These are phyloP conservation scores for Empis stercorea DNA, from an alignment of 2,888 invertebrate genomes.

Conservation along the genomic window DNA sequence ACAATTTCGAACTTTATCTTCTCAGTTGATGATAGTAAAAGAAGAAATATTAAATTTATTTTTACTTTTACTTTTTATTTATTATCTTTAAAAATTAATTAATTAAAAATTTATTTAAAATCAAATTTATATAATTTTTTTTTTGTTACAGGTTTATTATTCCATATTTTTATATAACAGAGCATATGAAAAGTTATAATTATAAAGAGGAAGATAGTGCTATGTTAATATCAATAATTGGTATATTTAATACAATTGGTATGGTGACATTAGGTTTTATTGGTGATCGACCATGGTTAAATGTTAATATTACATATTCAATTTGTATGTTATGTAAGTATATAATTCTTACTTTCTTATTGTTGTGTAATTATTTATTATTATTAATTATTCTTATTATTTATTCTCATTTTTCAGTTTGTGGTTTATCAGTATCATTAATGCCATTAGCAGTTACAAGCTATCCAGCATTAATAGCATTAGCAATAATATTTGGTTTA, in stretches of 20 bases:
- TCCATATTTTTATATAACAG: conserved; percentile 86
- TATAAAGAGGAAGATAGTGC: conserved; percentile 64
- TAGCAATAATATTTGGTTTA: conserved; percentile 64
- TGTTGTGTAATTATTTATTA: too few relatives aligned
- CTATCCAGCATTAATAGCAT: conserved; percentile 23
- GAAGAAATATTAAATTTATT: too few relatives aligned
- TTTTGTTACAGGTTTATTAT: conserved; percentile 75
- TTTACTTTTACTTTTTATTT: too few relatives aligned
- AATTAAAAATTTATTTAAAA: not conserved
- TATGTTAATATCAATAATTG: conserved; percentile 71
- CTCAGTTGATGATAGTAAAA: too few relatives aligned
- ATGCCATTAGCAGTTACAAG: conserved; percentile 29
- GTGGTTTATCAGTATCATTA: conserved; percentile 31
- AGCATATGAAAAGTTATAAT: conserved; percentile 60
- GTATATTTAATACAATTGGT: conserved; percentile 80
- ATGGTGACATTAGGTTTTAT: conserved; percentile 80
- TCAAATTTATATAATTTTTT: not conserved
- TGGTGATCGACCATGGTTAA: conserved; percentile 74
- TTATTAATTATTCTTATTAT: too few relatives aligned
- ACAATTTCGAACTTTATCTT: too few relatives aligned
- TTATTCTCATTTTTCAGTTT: too few relatives aligned
- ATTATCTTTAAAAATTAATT: too few relatives aligned
- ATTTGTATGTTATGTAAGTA: conserved; percentile 49
- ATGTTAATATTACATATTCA: conserved; percentile 71
- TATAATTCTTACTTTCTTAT: too few relatives aligned